A percentile compares a stretch with the other conserved stretches of the same genome.
These are phyloP conservation scores for Nephrotoma appendiculata DNA, from an alignment of 2,888 invertebrate species.

Conservation along the genomic window DNA sequence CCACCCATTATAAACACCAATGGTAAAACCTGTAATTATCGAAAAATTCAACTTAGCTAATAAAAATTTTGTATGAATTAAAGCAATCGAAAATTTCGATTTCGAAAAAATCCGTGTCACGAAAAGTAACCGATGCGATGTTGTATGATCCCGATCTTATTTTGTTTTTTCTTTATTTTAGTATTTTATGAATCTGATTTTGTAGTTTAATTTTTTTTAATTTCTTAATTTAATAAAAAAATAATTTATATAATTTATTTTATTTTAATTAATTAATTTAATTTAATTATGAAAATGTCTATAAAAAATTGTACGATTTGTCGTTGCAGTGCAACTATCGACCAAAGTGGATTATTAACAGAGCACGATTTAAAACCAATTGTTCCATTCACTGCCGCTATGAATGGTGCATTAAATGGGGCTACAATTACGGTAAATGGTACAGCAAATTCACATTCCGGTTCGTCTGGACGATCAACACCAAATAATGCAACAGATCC, in stretches of 20 bases:
- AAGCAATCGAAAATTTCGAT: neutral
- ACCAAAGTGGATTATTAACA: slow-evolving; percentile 27
- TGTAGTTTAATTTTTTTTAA: neutral
- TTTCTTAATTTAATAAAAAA: neutral
- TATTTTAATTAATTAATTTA: neutral
- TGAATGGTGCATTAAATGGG: slow-evolving; percentile 15
- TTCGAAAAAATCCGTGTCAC: neutral
- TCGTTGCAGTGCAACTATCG: slow-evolving; percentile 19
- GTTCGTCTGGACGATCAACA: slow-evolving; percentile 61
- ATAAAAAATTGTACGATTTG: slow-evolving; percentile 2
- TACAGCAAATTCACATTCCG: slow-evolving; percentile 38
- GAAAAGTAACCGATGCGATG: neutral
- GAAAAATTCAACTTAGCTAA: slow-evolving; percentile 5
- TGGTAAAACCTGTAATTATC: slow-evolving; percentile 23
- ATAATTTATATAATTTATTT: slow-evolving; percentile 5
- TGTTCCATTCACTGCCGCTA: slow-evolving; percentile 11
- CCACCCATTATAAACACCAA: slow-evolving; percentile 15
- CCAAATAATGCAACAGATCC: slow-evolving; percentile 51
- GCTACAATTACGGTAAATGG: slow-evolving; percentile 13
- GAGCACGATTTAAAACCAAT: slow-evolving; percentile 33
- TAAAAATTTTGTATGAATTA: neutral
- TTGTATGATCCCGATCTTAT: neutral
- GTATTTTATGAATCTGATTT: neutral
- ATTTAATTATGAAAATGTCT: slow-evolving; percentile 5
- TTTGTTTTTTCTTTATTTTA: neutral